These are phyloP conservation scores for Drosophila pseudotalamancana DNA, from an alignment of 2,888 invertebrate genomes.

Conservation along the genomic window DNA sequence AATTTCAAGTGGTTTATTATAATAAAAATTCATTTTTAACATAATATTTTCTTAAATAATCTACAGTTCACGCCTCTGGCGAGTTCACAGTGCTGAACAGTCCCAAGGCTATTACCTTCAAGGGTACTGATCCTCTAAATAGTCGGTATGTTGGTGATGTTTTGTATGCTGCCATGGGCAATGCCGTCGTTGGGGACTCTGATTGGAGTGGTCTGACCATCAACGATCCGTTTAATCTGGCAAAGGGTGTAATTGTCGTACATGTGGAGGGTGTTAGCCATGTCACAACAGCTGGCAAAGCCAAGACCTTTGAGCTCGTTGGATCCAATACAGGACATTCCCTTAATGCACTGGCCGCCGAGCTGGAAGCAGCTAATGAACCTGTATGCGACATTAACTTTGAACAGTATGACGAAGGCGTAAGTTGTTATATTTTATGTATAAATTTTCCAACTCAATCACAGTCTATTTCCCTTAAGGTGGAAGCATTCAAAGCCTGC, in stretches of 20 bases:
- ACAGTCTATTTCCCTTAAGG: conserved; percentile 31
- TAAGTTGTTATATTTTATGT: conserved; percentile 83
- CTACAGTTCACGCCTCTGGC: conserved; percentile 79
- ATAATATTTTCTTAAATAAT: not conserved
- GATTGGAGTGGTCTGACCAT: conserved; percentile 90
- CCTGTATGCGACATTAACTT: conserved; percentile 88
- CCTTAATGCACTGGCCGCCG: conserved; percentile 86
- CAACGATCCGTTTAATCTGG: conserved; percentile 89
- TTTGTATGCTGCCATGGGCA: conserved; percentile 89
- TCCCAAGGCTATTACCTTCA: conserved; percentile 89
- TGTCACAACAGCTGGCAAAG: conserved; percentile 69
- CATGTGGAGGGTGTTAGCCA: conserved; percentile 89
- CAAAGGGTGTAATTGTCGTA: conserved; percentile 89
- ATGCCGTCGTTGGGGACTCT: conserved; percentile 89
- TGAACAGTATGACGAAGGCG: conserved; percentile 87
- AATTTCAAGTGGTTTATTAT: not conserved
- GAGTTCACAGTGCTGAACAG: conserved; percentile 89
- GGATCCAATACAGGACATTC: conserved; percentile 76
- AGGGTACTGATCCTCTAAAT: conserved; percentile 87
- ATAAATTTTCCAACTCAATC: not conserved
- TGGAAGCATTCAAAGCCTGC: conserved; percentile 63
- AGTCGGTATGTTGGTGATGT: conserved; percentile 89
- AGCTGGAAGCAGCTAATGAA: conserved; percentile 87
- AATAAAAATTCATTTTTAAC: not conserved
- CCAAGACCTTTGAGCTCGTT: conserved; percentile 73